Evolutionary conservation across 2,797 vertebrate genomes (phyloP).

Genomic region (Adrianichthys oophorus): DNA sequence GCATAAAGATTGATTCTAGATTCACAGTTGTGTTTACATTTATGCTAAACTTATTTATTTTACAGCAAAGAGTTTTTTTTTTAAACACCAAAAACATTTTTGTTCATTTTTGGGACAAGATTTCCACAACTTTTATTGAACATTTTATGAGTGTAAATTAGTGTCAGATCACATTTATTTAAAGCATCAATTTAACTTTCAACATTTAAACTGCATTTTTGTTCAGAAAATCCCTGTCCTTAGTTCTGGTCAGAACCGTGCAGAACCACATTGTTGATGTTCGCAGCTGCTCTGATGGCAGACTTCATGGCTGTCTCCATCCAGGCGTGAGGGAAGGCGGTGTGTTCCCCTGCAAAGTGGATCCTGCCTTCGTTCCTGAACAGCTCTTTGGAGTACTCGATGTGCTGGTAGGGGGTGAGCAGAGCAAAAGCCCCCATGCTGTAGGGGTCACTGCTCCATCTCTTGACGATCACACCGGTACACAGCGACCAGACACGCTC

Average conservation of each 20-base stretch:
- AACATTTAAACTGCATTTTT: background rate
- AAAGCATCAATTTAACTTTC: background rate
- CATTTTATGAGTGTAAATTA: too few relatives aligned
- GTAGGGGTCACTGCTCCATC: slow-evolving; percentile 70
- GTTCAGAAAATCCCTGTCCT: background rate
- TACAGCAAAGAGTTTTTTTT: too few relatives aligned
- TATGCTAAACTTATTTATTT: too few relatives aligned
- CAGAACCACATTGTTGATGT: slow-evolving; percentile 1
- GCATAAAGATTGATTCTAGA: too few relatives aligned
- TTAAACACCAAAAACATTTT: too few relatives aligned
- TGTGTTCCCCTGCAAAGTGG: slow-evolving; percentile 80
- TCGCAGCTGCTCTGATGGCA: slow-evolving; percentile 70
- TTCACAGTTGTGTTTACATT: too few relatives aligned
- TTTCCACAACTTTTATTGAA: too few relatives aligned
- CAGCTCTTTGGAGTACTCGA: slow-evolving; percentile 54
- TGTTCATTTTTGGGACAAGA: too few relatives aligned
- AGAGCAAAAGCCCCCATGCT: slow-evolving; percentile 67
- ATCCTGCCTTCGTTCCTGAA: slow-evolving; percentile 60
- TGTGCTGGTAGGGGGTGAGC: slow-evolving; percentile 72
- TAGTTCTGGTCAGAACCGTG: background rate
- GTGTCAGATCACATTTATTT: background rate
- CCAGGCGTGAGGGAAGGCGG: slow-evolving; percentile 78
- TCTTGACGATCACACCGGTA: slow-evolving; percentile 69
- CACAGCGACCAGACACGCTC: slow-evolving; percentile 44
- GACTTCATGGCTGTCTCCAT: slow-evolving; percentile 81